Evolutionary conservation across 1,140 invertebrate species (phyloP), one percentile per base, ranked within the genome.

Genomic region (Ectropis grisescens): DNA sequence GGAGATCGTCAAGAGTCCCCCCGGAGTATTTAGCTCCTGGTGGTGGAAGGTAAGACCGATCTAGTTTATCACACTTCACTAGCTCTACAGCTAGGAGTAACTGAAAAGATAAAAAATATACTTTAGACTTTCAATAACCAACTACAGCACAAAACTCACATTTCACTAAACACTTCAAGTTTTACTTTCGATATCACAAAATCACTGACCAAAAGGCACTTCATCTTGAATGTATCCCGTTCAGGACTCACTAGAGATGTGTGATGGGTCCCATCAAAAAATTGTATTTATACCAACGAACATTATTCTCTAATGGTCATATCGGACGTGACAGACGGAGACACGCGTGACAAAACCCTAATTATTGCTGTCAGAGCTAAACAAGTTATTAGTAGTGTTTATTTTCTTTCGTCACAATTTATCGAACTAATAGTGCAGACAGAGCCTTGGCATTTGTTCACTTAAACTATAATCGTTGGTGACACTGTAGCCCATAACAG

Each of bases 281-380:
- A 51, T 49, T 30, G 40, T 59, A 66, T 75, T 64, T 71, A 75
- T 75, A 75, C 62, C 48, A 56, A 46, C 32, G 38, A 48, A 58
- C 32, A 50, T 47, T 51, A 45, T 32, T 36, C 25, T 38, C 38
- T 54, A 53, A 52, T 61, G 24, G 45, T 49, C 45, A 49, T 45
- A 32, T 49, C 16, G 26, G 25, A 64, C 65, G 62, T 71, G 67
- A 69, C 53, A 55, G 52, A 64, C 51, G 29, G 33, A 40, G 48
- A n/a, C n/a, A n/a, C 29, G 29, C 68, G 68, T 72, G 65, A 70
- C 68, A 72, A 61, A 54, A 51, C 28, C 45, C 45, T 62, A 69
- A 72, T 68, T 58, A 49, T 62, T 34, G 50, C 55, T 60, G 65
- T 72, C 62, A 64, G 41, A 45, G 16, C 29, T 32, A 40, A 49